These are phyloP conservation scores for Spea bombifrons DNA, from an alignment of 2,113 vertebrate species.

Conservation along the genomic window DNA sequence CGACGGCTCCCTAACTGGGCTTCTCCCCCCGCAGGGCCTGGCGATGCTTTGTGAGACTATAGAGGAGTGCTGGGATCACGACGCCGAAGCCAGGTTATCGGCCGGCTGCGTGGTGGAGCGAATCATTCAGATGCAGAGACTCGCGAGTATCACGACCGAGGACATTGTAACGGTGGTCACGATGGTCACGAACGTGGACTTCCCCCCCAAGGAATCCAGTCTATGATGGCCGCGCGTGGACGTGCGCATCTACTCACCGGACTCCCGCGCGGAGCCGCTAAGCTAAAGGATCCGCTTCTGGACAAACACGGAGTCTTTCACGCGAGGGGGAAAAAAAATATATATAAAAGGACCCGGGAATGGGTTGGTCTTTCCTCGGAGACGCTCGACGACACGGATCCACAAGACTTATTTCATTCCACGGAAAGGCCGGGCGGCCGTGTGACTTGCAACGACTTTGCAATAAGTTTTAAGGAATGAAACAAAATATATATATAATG, in stretches of 20 bases:
- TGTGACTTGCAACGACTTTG: conserved; percentile 40
- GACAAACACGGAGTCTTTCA: conserved; percentile 42
- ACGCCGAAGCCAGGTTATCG: conserved; percentile 91
- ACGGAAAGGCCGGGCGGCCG: conserved; percentile 57
- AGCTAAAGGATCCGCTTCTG: conserved; percentile 56
- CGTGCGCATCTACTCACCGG: conserved; percentile 57
- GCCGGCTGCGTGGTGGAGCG: conserved; percentile 95
- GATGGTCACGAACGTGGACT: conserved; percentile 98
- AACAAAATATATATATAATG: conserved; percentile 41
- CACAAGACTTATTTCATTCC: conserved; percentile 61
- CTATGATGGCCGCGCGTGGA: conserved; percentile 82
- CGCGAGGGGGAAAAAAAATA: conserved; percentile 1
- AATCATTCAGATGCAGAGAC: conserved; percentile 93
- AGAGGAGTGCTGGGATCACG: conserved; percentile 99
- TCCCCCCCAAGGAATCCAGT: conserved; percentile 98
- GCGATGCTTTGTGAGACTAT: conserved; percentile 93
- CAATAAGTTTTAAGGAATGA: conserved; percentile 54
- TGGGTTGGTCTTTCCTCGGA: conserved; percentile 58
- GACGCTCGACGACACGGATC: conserved; percentile 54
- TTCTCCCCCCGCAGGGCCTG: conserved; percentile 76
- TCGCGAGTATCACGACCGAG: conserved; percentile 87
- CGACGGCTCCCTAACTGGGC: background rate
- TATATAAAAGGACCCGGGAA: conserved; percentile 13
- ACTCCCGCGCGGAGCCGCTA: conserved; percentile 73
- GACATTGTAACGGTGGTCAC: conserved; percentile 97